Percentiles rank a stretch among this genome's conserved stretches.
Evolutionary conservation across 1,140 invertebrate species (phyloP).

Genomic region (Acromyrmex charruanus): DNA sequence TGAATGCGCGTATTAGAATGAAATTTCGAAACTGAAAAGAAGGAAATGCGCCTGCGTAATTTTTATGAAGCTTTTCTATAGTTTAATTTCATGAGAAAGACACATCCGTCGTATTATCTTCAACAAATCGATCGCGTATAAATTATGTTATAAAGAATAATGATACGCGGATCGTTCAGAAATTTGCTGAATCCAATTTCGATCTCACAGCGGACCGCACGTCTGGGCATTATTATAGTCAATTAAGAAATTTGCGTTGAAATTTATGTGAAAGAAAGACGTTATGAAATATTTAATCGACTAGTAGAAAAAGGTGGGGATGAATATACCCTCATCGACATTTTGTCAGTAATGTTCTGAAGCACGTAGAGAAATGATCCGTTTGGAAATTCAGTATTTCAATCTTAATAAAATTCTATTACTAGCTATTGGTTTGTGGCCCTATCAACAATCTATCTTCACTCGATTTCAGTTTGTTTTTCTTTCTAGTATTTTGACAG

Average conservation of each 20-base stretch:
- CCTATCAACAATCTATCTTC: not conserved
- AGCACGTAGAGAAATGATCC: not conserved
- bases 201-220: not conserved
- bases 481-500: not conserved
- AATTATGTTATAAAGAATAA: not conserved
- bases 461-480: conserved; percentile 8
- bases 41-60: too few species aligned
- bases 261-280: not conserved
- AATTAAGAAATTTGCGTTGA: not conserved
- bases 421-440: conserved; percentile 4
- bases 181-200: not conserved
- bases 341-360: not conserved
- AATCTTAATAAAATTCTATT: not conserved
- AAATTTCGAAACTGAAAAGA: not conserved
- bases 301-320: not conserved
- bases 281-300: not conserved
- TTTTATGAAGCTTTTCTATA: not conserved
- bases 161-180: not conserved
- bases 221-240: not conserved
- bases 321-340: not conserved
- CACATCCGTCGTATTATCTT: not conserved
- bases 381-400: not conserved
- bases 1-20: not conserved
- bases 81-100: not conserved
- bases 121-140: not conserved